Percentiles rank a stretch among this genome's conserved stretches.
Evolutionary conservation across 92 coral and sea anemone genomes (phyloP).

Genomic region (Palythoa grandiflora): DNA sequence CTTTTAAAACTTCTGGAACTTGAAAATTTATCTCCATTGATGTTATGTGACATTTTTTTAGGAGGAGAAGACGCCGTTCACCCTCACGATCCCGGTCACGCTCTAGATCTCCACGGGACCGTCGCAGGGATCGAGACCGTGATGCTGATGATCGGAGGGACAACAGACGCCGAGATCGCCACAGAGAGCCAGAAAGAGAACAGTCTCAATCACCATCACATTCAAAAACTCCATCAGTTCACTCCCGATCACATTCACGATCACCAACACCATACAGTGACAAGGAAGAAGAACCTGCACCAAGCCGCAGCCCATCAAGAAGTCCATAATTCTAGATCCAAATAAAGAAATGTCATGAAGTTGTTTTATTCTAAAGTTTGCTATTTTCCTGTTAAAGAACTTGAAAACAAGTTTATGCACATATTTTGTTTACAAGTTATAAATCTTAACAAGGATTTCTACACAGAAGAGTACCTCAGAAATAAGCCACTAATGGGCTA

Average conservation of each 20-base stretch:
- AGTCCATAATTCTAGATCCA: background rate
- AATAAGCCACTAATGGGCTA: too few relatives aligned
- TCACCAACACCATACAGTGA: conserved; percentile 57
- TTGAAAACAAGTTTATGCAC: background rate
- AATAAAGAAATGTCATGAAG: background rate
- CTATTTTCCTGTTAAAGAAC: background rate
- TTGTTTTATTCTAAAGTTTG: background rate
- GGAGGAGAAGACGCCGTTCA: conserved; percentile 58
- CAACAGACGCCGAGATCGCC: conserved; percentile 35
- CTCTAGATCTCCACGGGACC: conserved; percentile 64
- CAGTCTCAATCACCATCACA: conserved; percentile 75
- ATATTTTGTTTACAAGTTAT: too few relatives aligned
- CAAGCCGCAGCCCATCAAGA: conserved; percentile 70
- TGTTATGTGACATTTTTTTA: background rate
- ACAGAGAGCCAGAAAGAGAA: conserved; percentile 55
- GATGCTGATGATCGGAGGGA: conserved; percentile 38
- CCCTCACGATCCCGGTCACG: conserved; percentile 71
- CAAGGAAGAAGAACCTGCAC: conserved; percentile 73
- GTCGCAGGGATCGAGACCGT: conserved; percentile 36
- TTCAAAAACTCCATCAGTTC: conserved; percentile 60
- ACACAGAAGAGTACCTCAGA: too few relatives aligned
- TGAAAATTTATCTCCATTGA: background rate
- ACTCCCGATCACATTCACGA: conserved; percentile 47
- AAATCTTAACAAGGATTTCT: too few relatives aligned
- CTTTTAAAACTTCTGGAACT: background rate